These are phyloP conservation scores for Natator depressus DNA, from an alignment of 2,113 vertebrate species.

Conservation along the genomic window DNA sequence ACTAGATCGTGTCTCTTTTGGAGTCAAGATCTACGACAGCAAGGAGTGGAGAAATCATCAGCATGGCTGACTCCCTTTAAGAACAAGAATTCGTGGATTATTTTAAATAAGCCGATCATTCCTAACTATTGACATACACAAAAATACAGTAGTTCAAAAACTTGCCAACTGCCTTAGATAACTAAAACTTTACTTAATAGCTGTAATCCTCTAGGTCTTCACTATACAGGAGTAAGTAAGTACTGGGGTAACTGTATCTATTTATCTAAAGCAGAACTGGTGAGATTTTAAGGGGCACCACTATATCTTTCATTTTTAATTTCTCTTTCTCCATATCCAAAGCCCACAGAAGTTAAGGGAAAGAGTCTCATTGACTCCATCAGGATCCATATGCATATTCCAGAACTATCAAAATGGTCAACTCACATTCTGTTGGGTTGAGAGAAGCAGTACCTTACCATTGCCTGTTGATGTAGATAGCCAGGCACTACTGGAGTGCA, in stretches of 20 bases:
- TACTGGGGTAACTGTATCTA: no score
- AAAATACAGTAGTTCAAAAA: neutral
- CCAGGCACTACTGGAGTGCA: neutral
- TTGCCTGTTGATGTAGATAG: neutral
- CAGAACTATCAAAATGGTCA: neutral
- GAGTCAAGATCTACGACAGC: neutral
- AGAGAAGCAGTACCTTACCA: neutral
- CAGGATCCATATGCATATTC: neutral
- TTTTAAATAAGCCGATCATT: neutral
- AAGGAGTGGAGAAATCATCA: neutral
- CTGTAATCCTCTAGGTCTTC: neutral
- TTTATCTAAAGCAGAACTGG: no score
- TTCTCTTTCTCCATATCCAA: neutral
- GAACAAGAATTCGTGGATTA: neutral
- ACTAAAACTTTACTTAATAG: neutral
- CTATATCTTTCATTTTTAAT: no score
- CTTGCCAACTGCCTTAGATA: neutral
- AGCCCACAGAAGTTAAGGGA: neutral
- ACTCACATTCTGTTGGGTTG: neutral
- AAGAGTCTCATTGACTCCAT: neutral
- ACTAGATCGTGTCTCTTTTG: neutral
- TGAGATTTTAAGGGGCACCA: no score
- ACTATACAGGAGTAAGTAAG: neutral
- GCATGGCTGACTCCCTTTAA: neutral
- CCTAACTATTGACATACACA: neutral